A percentile compares a stretch with the other conserved stretches of the same genome.
These are phyloP conservation scores for Leiothrix lutea DNA, from an alignment of 2,113 vertebrate genomes.

Conservation along the genomic window DNA sequence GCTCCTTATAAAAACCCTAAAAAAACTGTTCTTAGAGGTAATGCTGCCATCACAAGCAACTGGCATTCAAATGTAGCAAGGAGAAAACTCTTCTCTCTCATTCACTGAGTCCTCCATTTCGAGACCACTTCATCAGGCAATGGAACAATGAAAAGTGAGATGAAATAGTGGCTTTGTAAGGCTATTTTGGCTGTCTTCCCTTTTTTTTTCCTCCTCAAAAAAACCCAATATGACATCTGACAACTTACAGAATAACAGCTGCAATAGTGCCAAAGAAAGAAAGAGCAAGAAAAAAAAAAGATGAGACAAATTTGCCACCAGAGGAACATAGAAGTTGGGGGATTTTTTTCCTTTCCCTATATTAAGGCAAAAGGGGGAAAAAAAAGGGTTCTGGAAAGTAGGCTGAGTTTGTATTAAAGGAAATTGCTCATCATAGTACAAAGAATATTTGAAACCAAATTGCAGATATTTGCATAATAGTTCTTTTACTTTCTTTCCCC, in stretches of 20 bases:
- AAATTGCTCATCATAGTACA: conserved; percentile 80
- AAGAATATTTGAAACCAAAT: conserved; percentile 79
- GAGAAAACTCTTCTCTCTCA: neutral
- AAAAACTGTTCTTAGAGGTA: neutral
- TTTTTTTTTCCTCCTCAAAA: neutral
- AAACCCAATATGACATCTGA: neutral
- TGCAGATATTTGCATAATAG: conserved; percentile 82
- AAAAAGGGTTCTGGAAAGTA: conserved; percentile 56
- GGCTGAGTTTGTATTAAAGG: conserved; percentile 73
- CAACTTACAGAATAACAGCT: conserved; percentile 15
- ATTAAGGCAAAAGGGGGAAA: neutral
- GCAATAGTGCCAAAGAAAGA: neutral
- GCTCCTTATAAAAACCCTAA: neutral
- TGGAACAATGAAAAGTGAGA: neutral
- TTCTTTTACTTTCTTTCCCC: conserved; percentile 38
- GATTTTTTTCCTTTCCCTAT: neutral
- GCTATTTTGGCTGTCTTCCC: neutral
- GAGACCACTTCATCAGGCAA: neutral
- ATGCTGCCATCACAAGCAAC: neutral
- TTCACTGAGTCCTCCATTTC: neutral
- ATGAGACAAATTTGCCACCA: conserved; percentile 34
- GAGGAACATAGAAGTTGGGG: neutral
- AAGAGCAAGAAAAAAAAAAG: neutral
- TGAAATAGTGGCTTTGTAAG: neutral
- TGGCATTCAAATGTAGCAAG: neutral